These are phyloP conservation scores for Micoletzkya japonica DNA, from an alignment of 2,888 invertebrate species.

Conservation along the genomic window DNA sequence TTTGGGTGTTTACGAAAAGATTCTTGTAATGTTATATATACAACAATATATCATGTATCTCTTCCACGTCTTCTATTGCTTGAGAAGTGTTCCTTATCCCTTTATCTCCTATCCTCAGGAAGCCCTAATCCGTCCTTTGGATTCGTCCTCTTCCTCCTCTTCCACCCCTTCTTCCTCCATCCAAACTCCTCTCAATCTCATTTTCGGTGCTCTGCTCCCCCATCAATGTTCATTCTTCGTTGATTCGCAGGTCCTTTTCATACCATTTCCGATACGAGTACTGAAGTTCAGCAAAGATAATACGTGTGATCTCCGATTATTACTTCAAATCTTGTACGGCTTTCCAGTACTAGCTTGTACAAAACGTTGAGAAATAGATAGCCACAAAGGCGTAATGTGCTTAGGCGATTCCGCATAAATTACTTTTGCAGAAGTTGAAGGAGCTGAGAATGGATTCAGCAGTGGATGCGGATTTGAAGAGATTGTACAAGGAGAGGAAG, in stretches of 20 bases:
- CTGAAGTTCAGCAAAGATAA: background rate
- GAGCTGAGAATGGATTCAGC: conserved; percentile 40
- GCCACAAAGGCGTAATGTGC: too few species aligned
- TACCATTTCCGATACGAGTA: too few species aligned
- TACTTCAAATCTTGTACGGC: too few species aligned
- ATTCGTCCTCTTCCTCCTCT: background rate
- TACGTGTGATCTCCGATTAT: too few species aligned
- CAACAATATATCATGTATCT: too few species aligned
- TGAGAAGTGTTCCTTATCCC: too few species aligned
- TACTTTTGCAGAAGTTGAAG: conserved; percentile 23
- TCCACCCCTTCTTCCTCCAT: background rate
- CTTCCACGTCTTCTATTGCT: background rate
- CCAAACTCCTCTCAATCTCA: background rate
- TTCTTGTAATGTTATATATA: too few species aligned
- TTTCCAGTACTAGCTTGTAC: too few species aligned
- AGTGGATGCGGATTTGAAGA: conserved; percentile 40
- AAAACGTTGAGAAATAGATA: too few species aligned
- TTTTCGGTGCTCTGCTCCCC: conserved; percentile 24
- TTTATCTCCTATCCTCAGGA: too few species aligned
- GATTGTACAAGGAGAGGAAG: conserved; percentile 36
- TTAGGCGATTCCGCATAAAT: background rate
- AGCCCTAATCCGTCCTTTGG: background rate
- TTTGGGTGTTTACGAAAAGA: too few species aligned
- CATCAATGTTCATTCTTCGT: conserved; percentile 19
- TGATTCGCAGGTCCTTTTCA: background rate